Evolutionary conservation across 2,797 vertebrate genomes (phyloP), one percentile per base, ranked within the genome.

Genomic region (Ptychobarbus kaznakovi): DNA sequence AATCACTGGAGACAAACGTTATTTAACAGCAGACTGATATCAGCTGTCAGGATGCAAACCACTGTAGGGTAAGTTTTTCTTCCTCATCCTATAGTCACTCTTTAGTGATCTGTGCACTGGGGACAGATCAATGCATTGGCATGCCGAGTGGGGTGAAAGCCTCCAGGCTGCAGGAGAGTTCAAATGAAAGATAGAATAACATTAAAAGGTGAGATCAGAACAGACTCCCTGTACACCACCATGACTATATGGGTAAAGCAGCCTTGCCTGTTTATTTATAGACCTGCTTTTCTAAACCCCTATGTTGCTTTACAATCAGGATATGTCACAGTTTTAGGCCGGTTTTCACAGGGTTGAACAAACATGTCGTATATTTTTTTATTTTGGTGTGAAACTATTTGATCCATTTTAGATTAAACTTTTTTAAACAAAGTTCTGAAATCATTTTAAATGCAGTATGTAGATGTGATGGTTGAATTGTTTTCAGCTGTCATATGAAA

Each of bases 221-320:
- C 10, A n/a, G 80, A 89, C 70, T 87, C 80, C 69, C 80, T 46
- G 58, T 83, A 77, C 58, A 56, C 83, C 35, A 70, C 42, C 80
- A 82, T 79, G 79, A 73, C 85, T 70, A 74, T 70, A 74, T 58
- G n/a, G 78, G 83, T 74, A 10, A 85, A 82, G 85, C 85, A 86
- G 51, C 75, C 22, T 4, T 75, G 49, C 61, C 86, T 73, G 63
- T 85, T 83, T 83, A 87, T 89, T 87, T 83, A 87, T 87, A 87
- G 83, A 70, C 56, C 40, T 5, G 40, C 44, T 72, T 72, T 87
- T 83, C 65, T 80, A 72, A 80, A 80, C 35, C 69, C 44, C 66
- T 74, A 49, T 68, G 69, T 80, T 87, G 16, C 25, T 80, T 84
- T 84, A 38, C 70, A 75, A 63, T 76, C 22, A 7, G 49, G 32